phyloP scores from a whole-genome alignment of 1,140 invertebrate genomes.

The Hesperophylax magnus region DNA sequence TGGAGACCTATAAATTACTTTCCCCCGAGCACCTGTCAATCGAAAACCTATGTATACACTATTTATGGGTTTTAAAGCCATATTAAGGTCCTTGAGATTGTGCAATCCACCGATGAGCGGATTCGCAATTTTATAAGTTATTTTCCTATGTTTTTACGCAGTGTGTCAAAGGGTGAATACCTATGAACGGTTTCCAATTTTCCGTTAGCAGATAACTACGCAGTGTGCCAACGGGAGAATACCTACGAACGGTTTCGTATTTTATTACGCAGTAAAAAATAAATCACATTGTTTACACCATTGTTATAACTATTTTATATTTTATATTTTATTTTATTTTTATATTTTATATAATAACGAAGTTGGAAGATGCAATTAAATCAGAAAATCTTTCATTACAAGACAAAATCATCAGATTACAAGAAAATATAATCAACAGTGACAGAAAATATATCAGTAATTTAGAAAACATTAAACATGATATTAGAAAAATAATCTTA shows the following conservation, averaged over 20 bases:
- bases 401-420: too few relatives aligned
- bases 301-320: too few relatives aligned
- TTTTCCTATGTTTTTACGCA: not conserved
- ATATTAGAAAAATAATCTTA: too few relatives aligned
- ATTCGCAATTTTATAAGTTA: not conserved
- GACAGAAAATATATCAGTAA: too few relatives aligned
- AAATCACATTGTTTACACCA: too few relatives aligned
- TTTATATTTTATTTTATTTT: too few relatives aligned
- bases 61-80: conserved; percentile 31
- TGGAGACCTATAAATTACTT: not conserved
- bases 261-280: too few relatives aligned
- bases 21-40: conserved; percentile 8
- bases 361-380: too few relatives aligned
- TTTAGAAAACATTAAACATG: too few relatives aligned
- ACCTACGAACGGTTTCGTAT: not conserved
- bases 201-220: not conserved
- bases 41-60: not conserved
- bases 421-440: too few relatives aligned
- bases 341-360: too few relatives aligned
- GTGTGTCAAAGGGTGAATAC: not conserved
- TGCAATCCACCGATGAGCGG: not conserved
- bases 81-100: conserved; percentile 21
- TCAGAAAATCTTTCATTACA: too few relatives aligned
- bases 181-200: not conserved
- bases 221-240: not conserved